Conservation (phyloP, 2,113 vertebrate genomes). For the Ceyx margarethae region DNA sequence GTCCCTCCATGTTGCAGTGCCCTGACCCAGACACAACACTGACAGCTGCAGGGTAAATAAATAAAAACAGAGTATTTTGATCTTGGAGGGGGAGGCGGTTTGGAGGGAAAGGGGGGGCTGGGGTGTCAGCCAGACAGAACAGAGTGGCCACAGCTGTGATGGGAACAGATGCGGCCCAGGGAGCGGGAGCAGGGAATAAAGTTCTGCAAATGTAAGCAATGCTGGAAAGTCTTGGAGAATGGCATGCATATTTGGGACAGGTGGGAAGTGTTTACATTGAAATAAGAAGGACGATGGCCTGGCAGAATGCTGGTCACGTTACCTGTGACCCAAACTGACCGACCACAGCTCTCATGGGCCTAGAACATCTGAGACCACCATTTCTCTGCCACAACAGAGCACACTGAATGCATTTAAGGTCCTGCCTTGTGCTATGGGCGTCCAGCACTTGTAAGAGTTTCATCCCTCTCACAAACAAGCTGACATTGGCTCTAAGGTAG, state of each 20-base stretch:
- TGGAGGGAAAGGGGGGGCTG: not conserved
- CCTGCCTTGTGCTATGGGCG: not conserved
- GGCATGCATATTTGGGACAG: conserved; percentile 85
- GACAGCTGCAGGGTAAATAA: conserved; percentile 91
- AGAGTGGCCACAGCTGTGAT: conserved; percentile 77
- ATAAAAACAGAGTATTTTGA: conserved; percentile 90
- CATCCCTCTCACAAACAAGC: not conserved
- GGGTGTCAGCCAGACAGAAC: conserved; percentile 68
- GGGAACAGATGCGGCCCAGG: conserved; percentile 81
- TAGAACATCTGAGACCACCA: not conserved
- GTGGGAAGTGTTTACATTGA: conserved; percentile 91
- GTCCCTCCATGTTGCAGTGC: conserved; percentile 71
- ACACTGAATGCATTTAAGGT: not conserved
- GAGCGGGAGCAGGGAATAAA: conserved; percentile 61
- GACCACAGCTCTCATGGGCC: not conserved
- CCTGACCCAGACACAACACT: conserved; percentile 94
- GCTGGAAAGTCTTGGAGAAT: conserved; percentile 80
- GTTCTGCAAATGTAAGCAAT: conserved; percentile 80
- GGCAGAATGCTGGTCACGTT: conserved; percentile 70
- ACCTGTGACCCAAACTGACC: conserved; percentile 83
- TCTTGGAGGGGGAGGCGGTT: conserved; percentile 55
- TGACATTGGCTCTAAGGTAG: not conserved
- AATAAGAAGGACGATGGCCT: conserved; percentile 76
- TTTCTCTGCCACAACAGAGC: not conserved
- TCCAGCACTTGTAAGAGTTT: not conserved